A percentile compares a stretch with the other conserved stretches of the same genome.
These are phyloP conservation scores for Brienomyrus longianalis DNA, from an alignment of 2,113 vertebrate genomes.

Conservation along the genomic window DNA sequence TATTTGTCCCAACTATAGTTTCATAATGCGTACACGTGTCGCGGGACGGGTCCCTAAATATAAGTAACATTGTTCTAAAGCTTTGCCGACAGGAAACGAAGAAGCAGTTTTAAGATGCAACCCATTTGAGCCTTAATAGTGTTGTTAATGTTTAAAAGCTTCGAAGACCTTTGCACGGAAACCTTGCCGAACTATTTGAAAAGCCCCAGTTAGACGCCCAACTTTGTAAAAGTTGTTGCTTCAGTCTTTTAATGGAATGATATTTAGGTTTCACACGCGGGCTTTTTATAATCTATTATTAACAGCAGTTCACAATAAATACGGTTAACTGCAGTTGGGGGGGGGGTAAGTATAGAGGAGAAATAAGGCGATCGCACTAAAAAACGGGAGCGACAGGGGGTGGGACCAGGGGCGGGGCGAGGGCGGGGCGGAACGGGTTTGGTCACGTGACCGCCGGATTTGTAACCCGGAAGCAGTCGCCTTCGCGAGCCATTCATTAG, in stretches of 20 bases:
- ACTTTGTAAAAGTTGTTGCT: not conserved
- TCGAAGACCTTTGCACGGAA: conserved; percentile 20
- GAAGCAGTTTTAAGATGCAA: not conserved
- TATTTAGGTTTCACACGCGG: not conserved
- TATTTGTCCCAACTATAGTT: not conserved
- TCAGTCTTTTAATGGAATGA: not conserved
- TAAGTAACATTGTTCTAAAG: not conserved
- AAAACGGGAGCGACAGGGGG: not conserved
- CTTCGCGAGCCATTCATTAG: conserved; percentile 53
- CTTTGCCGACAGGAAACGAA: not conserved
- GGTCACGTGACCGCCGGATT: conserved; percentile 34
- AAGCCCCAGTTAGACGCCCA: not conserved
- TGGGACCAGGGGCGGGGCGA: too few species aligned
- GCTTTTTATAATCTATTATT: not conserved
- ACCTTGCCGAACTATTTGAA: not conserved
- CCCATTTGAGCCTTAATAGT: not conserved
- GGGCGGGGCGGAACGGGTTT: not conserved
- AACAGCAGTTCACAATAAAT: not conserved
- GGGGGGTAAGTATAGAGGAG: not conserved
- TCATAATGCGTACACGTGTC: not conserved
- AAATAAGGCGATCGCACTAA: not conserved
- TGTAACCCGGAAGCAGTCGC: conserved; percentile 54
- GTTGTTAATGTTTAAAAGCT: conserved; percentile 29
- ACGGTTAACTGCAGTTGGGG: not conserved
- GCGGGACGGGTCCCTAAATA: not conserved